These are phyloP conservation scores for Lampropteryx suffumata DNA, from an alignment of 2,888 invertebrate genomes.

Conservation along the genomic window DNA sequence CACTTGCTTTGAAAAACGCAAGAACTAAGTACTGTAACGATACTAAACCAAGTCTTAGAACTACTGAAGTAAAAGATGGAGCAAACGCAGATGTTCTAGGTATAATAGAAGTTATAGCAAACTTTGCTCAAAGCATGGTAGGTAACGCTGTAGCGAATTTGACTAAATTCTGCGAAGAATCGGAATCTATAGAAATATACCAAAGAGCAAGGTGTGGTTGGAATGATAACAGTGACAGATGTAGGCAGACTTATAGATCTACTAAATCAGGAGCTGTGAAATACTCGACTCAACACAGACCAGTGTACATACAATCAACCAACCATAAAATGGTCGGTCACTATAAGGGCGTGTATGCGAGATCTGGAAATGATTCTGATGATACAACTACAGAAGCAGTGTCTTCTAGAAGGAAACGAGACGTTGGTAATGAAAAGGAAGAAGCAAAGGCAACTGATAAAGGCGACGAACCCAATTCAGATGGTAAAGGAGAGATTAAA, in stretches of 20 bases:
- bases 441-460: neutral
- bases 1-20: conserved; percentile 49
- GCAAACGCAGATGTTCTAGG: conserved; percentile 42
- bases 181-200: conserved; percentile 44
- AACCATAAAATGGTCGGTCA: conserved; percentile 29
- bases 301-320: conserved; percentile 44
- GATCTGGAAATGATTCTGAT: conserved; percentile 17
- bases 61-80: neutral
- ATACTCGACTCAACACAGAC: conserved; percentile 53
- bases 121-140: conserved; percentile 46
- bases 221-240: conserved; percentile 26
- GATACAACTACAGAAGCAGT: conserved; percentile 2
- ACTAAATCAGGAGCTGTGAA: conserved; percentile 47
- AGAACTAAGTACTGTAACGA: conserved; percentile 55
- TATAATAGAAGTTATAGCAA: conserved; percentile 44
- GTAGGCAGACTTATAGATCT: conserved; percentile 38
- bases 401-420: conserved; percentile 18
- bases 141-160: conserved; percentile 47
- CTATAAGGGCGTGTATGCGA: neutral
- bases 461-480: neutral
- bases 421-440: neutral
- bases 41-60: conserved; percentile 21
- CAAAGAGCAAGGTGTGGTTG: conserved; percentile 39
- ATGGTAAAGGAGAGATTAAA: neutral
- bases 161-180: conserved; percentile 52